Conservation (phyloP, 2,113 vertebrate species). For the Aptenodytes patagonicus region DNA sequence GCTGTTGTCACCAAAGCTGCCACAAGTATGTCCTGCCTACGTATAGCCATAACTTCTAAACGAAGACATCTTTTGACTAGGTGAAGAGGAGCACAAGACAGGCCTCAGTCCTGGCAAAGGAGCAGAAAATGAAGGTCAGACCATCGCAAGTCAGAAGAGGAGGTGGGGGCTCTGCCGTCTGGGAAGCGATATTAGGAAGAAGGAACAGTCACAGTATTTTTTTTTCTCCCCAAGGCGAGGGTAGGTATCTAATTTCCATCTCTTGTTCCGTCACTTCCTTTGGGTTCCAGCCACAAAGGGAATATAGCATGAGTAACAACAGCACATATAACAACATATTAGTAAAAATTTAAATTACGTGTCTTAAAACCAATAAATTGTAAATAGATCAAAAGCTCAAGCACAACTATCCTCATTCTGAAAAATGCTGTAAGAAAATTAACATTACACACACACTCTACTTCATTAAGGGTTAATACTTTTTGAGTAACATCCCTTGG, state of each 20-base stretch:
- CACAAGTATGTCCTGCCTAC: background rate
- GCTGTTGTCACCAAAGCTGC: background rate
- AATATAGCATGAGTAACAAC: background rate
- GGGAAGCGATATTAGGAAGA: background rate
- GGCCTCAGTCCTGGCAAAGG: background rate
- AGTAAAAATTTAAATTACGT: conserved; percentile 9
- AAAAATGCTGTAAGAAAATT: conserved; percentile 54
- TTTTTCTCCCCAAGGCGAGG: background rate
- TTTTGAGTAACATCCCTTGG: conserved; percentile 21
- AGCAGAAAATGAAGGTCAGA: background rate
- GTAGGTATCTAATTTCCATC: background rate
- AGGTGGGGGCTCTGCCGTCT: background rate
- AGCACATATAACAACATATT: background rate
- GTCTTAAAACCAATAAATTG: conserved; percentile 37
- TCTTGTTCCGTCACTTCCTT: background rate
- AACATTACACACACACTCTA: conserved; percentile 6
- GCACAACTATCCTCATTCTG: background rate
- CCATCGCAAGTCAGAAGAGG: background rate
- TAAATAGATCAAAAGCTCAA: conserved; percentile 50
- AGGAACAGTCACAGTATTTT: background rate
- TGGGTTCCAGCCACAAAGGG: background rate
- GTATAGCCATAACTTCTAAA: background rate
- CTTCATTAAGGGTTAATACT: conserved; percentile 30
- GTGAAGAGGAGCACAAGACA: background rate
- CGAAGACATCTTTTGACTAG: background rate